Evolutionary conservation across 2,797 vertebrate species (phyloP), one percentile per base, ranked within the genome.

Genomic region (Melanotaenia trifasciata): DNA sequence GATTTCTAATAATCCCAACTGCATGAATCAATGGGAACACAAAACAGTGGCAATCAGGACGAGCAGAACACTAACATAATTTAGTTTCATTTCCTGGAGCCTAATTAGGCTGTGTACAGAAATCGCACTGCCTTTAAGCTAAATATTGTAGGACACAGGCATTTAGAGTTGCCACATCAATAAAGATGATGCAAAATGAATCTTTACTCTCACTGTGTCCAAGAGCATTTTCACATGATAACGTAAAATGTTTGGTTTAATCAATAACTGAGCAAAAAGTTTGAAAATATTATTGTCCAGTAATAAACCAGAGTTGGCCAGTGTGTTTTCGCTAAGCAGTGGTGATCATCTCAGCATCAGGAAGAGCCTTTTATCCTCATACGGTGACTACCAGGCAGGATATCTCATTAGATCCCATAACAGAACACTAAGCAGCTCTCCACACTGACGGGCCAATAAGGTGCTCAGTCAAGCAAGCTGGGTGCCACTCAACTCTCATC

Each of bases 351-450:
- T 70, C 30, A 71, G 64, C 74, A 73, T 72, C 61, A 57, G 63
- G 64, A 67, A 22, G 20, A 26, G 33, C 35, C 35, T 43, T 62
- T 65, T 72, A 70, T 54, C 56, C 72, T 74, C 67, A 59, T 14
- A 12, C 18, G 50, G 80, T 56, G 76, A 81, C 69, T 75, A 69
- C 69, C 65, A 62, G 64, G 38, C 81, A 75, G 59, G 71, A 72
- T 76, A 83, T 88, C 85, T 92, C 83, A 85, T 91, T 90, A 89
- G 80, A 89, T 87, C 84, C 79, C 82, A 87, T 73, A 86, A 78
- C 75, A 85, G 78, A 84, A 76, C 83, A 74, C 84, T 86, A 82
- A 89, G 76, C 85, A 79, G 79, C 72, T 78, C 85, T 70, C 67
- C 13, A 65, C 71, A 22, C 70, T 75, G 79, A 85, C 63, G 53